A percentile compares a stretch with the other conserved stretches of the same genome.
phyloP scores from a whole-genome alignment of 2,113 vertebrate species.

The Pangasianodon hypophthalmus region DNA sequence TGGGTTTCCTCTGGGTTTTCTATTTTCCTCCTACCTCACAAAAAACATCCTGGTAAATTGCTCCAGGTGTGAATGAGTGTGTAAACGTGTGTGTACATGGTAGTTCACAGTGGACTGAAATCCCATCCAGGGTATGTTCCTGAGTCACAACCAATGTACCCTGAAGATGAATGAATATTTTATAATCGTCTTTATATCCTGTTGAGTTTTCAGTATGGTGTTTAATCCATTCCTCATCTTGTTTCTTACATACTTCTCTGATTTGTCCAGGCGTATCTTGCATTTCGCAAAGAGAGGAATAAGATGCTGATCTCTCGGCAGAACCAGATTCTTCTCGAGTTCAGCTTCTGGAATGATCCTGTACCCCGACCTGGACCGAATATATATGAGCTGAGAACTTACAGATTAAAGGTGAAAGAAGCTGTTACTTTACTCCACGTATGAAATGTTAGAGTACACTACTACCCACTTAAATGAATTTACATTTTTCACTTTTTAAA shows the following conservation, averaged over 20 bases:
- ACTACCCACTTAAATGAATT: neutral
- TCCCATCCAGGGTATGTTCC: neutral
- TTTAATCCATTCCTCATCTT: neutral
- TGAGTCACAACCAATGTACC: neutral
- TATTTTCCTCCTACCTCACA: neutral
- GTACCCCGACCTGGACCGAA: slow-evolving; percentile 83
- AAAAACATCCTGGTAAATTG: neutral
- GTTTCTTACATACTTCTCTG: neutral
- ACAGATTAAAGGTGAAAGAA: slow-evolving; percentile 82
- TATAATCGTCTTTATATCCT: neutral
- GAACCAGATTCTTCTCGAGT: slow-evolving; percentile 93
- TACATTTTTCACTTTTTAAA: neutral
- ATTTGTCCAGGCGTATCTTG: slow-evolving; percentile 80
- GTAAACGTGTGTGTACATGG: neutral
- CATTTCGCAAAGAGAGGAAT: slow-evolving; percentile 86
- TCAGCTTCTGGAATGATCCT: slow-evolving; percentile 98
- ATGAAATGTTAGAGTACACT: neutral
- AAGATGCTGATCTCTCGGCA: slow-evolving; percentile 87
- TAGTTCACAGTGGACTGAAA: neutral
- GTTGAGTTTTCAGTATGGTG: neutral
- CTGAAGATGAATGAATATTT: neutral
- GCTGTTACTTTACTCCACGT: neutral
- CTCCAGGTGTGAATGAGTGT: neutral
- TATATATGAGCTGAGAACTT: slow-evolving; percentile 91
- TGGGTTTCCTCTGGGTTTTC: neutral